Percentiles rank a stretch among this genome's conserved stretches.
Evolutionary conservation across 2,797 vertebrate genomes (phyloP).

Genomic region (Lacerta agilis): DNA sequence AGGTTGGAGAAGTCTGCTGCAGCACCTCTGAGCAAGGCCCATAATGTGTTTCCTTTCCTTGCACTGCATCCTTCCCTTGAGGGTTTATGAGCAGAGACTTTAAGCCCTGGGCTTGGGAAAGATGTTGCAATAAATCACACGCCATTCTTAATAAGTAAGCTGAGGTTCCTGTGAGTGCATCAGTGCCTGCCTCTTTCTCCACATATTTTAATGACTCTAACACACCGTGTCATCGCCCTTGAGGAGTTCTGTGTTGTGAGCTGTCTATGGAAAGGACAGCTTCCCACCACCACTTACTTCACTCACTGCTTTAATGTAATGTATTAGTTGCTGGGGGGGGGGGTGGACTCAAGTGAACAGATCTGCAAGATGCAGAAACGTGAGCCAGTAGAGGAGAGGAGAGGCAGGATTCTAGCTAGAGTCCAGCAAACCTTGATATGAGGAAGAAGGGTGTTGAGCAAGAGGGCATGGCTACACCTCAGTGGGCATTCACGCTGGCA

Average conservation of each 20-base stretch:
- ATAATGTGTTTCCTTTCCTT: background rate
- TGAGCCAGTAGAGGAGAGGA: background rate
- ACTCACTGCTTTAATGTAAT: slow-evolving; percentile 4
- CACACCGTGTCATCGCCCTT: fast-evolving
- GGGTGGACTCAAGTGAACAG: fast-evolving
- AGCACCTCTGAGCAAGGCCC: background rate
- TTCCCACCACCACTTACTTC: background rate
- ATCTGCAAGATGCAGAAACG: background rate
- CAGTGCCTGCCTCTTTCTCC: background rate
- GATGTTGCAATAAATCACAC: background rate
- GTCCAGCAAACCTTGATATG: background rate
- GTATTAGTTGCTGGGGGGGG: background rate
- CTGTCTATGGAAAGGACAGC: background rate
- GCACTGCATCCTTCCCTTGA: background rate
- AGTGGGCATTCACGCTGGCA: background rate
- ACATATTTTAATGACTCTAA: background rate
- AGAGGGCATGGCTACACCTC: background rate
- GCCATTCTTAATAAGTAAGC: background rate
- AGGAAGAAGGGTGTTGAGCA: background rate
- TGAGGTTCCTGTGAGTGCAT: background rate
- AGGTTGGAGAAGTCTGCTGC: too few species aligned
- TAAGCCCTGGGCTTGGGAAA: background rate
- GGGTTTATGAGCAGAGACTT: background rate
- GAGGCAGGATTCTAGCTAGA: background rate
- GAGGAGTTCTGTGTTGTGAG: background rate